phyloP scores from a whole-genome alignment of 2,797 vertebrate genomes.

The Thunnus albacares region DNA sequence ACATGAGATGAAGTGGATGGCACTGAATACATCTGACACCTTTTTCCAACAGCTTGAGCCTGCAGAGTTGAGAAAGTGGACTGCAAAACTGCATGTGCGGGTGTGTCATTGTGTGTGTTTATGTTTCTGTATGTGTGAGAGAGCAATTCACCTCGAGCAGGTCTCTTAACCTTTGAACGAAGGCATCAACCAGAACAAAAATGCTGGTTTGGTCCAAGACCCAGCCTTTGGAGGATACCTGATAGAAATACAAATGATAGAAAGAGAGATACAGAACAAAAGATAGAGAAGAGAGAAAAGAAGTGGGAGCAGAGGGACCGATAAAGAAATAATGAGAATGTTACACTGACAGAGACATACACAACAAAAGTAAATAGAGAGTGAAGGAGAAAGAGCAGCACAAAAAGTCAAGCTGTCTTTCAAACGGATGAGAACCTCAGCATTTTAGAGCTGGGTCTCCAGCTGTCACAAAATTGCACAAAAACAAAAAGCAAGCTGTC shows the following conservation, averaged over 20 bases:
- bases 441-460: conserved; percentile 53
- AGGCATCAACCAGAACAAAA: conserved; percentile 87
- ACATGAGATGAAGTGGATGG: conserved; percentile 52
- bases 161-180: conserved; percentile 86
- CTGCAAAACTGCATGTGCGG: not conserved
- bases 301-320: conserved; percentile 25
- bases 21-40: conserved; percentile 38
- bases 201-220: conserved; percentile 84
- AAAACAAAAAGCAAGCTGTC: conserved; percentile 75
- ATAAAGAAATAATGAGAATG: conserved; percentile 61
- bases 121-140: conserved; percentile 30
- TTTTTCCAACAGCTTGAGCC: conserved; percentile 49
- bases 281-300: conserved; percentile 17
- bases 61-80: conserved; percentile 25
- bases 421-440: conserved; percentile 64
- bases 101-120: conserved; percentile 28
- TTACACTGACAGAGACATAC: conserved; percentile 45
- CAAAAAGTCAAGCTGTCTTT: conserved; percentile 72
- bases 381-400: conserved; percentile 44
- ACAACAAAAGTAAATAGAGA: conserved; percentile 48
- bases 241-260: conserved; percentile 53
- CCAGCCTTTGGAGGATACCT: conserved; percentile 82
- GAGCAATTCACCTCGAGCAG: conserved; percentile 84
- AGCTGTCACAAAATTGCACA: conserved; percentile 52
- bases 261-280: conserved; percentile 36